Evolutionary conservation across 2,888 invertebrate genomes (phyloP), one percentile per base, ranked within the genome.

Genomic region (Drosophila mimetica): DNA sequence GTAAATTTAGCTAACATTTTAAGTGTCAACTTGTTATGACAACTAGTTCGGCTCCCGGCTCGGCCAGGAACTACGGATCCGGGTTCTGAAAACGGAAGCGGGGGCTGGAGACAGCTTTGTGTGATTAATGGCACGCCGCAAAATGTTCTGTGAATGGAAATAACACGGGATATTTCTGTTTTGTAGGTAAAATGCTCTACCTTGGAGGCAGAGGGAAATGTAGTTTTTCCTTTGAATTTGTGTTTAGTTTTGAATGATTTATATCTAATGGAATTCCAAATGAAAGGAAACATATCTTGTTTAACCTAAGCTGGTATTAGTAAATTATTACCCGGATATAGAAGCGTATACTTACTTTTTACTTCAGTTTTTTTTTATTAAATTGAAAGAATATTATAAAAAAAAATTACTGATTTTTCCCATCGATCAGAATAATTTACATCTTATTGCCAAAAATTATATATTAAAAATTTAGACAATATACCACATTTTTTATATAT

Each of bases 1-100:
- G 86, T 88, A 88, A 82, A 82, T 82, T 82, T 82, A 76, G 88
- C 88, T 65, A 83, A 86, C 80, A 69, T 73, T 88, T 82, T 75
- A 88, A 88, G 88, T 86, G 77, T 83, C 69, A 85, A 83, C 86
- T 65, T 60, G 76, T 79, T 71, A 59, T 82, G 83, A 82, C 79
- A 85, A 85, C 82, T 79, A 72, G 65, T 67, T 59, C 25, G 42
- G 42, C 32, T 28, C 32, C 32, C 32, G 46, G 13, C 58, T 34
- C 59, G 54, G 57, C 18, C 71, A 47, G 46, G 28, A 14, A 37
- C 41, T 32, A 25, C 30, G 25, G 0, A 16, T 28, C 34, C 18
- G 44, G 14, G n/a, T n/a, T n/a, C n/a, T n/a, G n/a, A n/a, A n/a
- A n/a, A n/a, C n/a, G n/a, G 25, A 22, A 8, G 47, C 20, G 28